These are phyloP conservation scores for Euplagia quadripunctaria DNA, from an alignment of 2,888 invertebrate genomes.

Conservation along the genomic window DNA sequence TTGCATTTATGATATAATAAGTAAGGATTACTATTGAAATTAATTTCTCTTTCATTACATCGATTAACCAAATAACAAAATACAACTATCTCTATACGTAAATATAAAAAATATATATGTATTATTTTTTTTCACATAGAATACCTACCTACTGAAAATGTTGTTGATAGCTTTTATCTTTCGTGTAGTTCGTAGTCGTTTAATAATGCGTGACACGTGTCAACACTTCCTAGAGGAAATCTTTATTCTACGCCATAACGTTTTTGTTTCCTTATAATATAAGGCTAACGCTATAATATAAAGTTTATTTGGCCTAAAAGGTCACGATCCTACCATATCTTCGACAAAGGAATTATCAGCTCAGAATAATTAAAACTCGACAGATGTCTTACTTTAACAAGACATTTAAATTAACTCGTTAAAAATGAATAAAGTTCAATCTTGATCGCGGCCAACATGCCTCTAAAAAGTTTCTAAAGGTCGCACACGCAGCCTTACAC, in stretches of 20 bases:
- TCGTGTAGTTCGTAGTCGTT: neutral
- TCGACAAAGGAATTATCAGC: neutral
- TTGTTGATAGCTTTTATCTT: neutral
- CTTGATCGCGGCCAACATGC: neutral
- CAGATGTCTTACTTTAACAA: neutral
- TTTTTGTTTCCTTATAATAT: neutral
- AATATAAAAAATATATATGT: too few relatives aligned
- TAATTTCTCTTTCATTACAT: too few relatives aligned
- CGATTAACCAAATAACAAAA: too few relatives aligned
- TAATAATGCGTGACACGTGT: conserved; percentile 5
- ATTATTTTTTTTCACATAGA: too few relatives aligned
- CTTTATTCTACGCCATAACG: neutral
- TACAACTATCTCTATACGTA: too few relatives aligned
- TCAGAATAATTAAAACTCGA: neutral
- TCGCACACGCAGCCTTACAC: neutral
- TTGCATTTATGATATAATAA: too few relatives aligned
- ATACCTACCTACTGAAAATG: neutral
- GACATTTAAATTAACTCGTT: conserved; percentile 3
- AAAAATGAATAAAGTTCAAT: neutral
- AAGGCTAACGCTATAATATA: too few relatives aligned
- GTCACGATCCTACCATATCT: neutral
- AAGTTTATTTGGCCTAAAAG: neutral
- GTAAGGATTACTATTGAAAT: too few relatives aligned
- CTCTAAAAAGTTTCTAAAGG: neutral
- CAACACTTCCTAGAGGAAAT: neutral